Evolutionary conservation across 2,113 vertebrate genomes (phyloP), one percentile per base, ranked within the genome.

Genomic region (Epinephelus cyanopodus): DNA sequence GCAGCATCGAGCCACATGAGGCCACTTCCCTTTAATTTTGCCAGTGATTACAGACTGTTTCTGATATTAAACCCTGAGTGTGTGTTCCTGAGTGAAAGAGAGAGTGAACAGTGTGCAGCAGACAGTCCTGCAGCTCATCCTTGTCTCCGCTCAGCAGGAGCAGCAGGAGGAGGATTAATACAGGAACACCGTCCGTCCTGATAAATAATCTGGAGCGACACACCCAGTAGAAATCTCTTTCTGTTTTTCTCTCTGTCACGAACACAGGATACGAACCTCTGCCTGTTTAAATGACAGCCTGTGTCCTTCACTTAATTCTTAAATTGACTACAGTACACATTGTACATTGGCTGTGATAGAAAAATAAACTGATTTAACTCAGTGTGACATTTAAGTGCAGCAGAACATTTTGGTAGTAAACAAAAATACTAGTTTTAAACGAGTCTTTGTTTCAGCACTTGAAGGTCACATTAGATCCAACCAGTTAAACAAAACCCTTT

Each of bases 91-190:
- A 56, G 37, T 53, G 21, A 11, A 58, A 45, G 48, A 56, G 15
- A 50, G 74, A 27, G 48, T 58, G 63, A 25, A 58, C 5, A 33
- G 73, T 57, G 67, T 25, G 45, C 10, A 13, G 60, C 79, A 89
- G 63, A 72, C 79, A 86, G 75, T 50, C 61, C 83, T 61, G 82
- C 73, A 58, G 87, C 82, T 88, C 80, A 84, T 84, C 57, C 74
- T 81, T 39, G 74, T 83, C 74, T 83, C 61, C 57, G 14, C 73
- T 66, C 83, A 89, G 83, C 90, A 82, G 89, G 74, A 80, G 84
- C 86, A 90, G 85, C 87, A 87, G 87, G 74, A 81, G 81, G 86
- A 87, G 89, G 89, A 92, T 90, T 92, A 90, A 82, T 77, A 61
- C 80, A 86, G 87, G 72, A 88, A 81, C 78, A 52, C 61, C n/a